A percentile compares a stretch with the other conserved stretches of the same genome.
Evolutionary conservation across 1,140 invertebrate species (phyloP).

Genomic region (Agrilus planipennis): DNA sequence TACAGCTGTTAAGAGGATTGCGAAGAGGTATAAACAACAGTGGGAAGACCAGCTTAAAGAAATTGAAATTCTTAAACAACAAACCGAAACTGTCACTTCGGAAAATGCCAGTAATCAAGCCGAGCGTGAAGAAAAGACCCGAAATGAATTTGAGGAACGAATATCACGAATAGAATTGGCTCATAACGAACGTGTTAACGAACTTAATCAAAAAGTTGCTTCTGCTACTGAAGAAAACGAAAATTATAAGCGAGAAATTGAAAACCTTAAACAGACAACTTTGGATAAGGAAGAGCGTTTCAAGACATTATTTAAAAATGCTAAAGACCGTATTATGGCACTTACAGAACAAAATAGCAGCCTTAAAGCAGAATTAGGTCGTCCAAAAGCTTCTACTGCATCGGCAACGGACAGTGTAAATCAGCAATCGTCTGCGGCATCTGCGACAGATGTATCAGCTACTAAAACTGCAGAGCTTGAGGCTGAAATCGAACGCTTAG

Average conservation of each 20-base stretch:
- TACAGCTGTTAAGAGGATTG: constrained; percentile 77
- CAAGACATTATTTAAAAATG: constrained; percentile 58
- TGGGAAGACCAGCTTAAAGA: constrained; percentile 60
- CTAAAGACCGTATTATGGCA: constrained; percentile 56
- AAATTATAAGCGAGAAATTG: constrained; percentile 55
- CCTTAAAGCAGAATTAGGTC: constrained; percentile 42
- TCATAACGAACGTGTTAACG: constrained; percentile 41
- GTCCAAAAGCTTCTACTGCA: constrained; percentile 39
- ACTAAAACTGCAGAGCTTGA: too few species aligned
- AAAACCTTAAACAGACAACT: constrained; percentile 48
- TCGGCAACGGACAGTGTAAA: constrained; percentile 21
- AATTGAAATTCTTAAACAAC: constrained; percentile 43
- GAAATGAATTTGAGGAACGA: constrained; percentile 36
- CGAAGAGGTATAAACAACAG: constrained; percentile 82
- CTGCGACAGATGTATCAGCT: too few species aligned
- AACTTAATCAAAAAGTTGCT: constrained; percentile 48
- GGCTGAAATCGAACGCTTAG: constrained; percentile 54
- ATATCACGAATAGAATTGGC: constrained; percentile 34
- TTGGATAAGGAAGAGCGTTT: constrained; percentile 59
- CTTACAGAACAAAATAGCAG: constrained; percentile 53
- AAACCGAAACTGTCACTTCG: constrained; percentile 30
- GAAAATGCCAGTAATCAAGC: constrained; percentile 22
- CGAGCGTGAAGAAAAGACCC: constrained; percentile 35
- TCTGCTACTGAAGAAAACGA: constrained; percentile 49
- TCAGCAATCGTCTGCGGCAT: constrained; percentile 13